Conservation (phyloP, 2,113 vertebrate species). For the Oryzias melastigma region DNA sequence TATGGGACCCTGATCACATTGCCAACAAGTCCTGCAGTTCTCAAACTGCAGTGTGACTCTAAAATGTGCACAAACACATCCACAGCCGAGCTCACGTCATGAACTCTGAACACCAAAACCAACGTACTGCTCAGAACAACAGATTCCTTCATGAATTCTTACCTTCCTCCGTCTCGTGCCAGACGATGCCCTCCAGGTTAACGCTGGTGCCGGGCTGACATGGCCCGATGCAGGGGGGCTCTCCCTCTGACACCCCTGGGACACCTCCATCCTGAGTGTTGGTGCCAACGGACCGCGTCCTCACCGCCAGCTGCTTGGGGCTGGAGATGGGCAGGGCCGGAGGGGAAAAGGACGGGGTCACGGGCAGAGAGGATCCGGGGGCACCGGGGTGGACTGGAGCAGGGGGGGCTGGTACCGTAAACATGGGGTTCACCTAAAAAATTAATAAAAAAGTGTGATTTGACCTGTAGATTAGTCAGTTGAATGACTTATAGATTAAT, state of each 20-base stretch:
- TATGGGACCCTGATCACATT: too few species aligned
- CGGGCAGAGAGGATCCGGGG: slow-evolving; percentile 82
- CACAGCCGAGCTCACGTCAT: too few species aligned
- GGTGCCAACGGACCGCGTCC: slow-evolving; percentile 91
- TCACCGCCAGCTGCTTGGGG: slow-evolving; percentile 87
- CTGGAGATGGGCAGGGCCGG: slow-evolving; percentile 83
- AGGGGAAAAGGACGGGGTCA: slow-evolving; percentile 82
- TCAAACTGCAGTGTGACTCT: too few species aligned
- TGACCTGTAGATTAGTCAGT: too few species aligned
- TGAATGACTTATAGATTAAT: too few species aligned
- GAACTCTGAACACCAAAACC: too few species aligned
- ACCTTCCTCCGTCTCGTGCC: slow-evolving; percentile 99
- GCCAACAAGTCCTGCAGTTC: too few species aligned
- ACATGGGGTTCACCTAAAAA: slow-evolving; percentile 90
- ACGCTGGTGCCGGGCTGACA: slow-evolving; percentile 96
- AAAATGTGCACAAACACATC: too few species aligned
- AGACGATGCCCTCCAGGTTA: slow-evolving; percentile 96
- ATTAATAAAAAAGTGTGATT: slow-evolving; percentile 11
- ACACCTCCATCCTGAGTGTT: slow-evolving; percentile 86
- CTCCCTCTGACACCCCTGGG: slow-evolving; percentile 56
- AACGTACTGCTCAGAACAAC: too few species aligned
- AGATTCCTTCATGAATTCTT: slow-evolving; percentile 3
- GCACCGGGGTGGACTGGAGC: slow-evolving; percentile 81
- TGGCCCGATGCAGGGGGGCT: slow-evolving; percentile 86
- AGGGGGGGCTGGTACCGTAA: slow-evolving; percentile 88